Conservation (phyloP, 2,113 vertebrate genomes). For the Psittacula cyanocephala region DNA sequence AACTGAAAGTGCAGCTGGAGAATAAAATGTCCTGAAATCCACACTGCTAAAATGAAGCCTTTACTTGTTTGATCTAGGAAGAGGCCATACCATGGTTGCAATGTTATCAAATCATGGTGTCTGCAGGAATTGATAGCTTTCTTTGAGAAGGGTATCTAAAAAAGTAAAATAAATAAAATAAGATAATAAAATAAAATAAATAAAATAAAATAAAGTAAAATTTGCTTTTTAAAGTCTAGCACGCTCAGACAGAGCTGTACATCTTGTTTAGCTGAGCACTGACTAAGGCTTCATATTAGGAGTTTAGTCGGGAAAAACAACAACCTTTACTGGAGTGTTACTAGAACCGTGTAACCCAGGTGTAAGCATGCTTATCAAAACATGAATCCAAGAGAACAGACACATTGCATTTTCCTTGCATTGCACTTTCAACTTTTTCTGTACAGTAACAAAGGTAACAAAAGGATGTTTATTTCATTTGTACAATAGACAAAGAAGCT, state of each 20-base stretch:
- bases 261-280: background rate
- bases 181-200: background rate
- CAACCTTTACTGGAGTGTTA: background rate
- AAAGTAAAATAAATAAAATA: background rate
- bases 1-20: background rate
- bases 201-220: background rate
- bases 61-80: background rate
- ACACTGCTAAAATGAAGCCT: background rate
- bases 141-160: background rate
- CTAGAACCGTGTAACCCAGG: background rate
- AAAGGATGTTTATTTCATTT: conserved; percentile 23
- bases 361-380: background rate
- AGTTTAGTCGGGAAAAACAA: conserved; percentile 7
- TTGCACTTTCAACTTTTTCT: background rate
- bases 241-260: background rate
- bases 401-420: background rate
- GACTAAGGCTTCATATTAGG: background rate
- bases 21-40: conserved; percentile 23
- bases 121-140: background rate
- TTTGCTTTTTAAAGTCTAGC: background rate
- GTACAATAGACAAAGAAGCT: conserved; percentile 12
- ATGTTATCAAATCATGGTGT: background rate
- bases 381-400: background rate
- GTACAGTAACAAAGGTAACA: background rate
- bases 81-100: background rate